Percentiles rank a stretch among this genome's conserved stretches.
phyloP scores from a whole-genome alignment of 2,113 vertebrate genomes.

The Neolamprologus ventralis region DNA sequence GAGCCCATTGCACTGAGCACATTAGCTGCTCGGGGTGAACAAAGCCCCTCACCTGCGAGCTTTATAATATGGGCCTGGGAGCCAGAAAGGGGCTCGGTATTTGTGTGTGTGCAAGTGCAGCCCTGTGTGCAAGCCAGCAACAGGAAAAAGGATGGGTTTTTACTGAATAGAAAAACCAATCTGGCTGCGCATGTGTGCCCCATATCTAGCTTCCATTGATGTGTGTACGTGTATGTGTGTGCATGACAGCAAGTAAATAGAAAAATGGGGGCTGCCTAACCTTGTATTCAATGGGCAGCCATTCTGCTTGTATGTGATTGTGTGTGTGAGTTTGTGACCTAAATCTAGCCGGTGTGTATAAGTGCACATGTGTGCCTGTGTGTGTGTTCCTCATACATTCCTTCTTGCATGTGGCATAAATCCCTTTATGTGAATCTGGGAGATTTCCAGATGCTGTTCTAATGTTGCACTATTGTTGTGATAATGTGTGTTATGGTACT shows the following conservation, averaged over 20 bases:
- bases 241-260: neutral
- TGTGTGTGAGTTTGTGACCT: conserved; percentile 27
- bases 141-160: neutral
- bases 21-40: conserved; percentile 62
- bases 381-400: neutral
- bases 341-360: conserved; percentile 29
- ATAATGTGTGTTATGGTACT: conserved; percentile 35
- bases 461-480: conserved; percentile 31
- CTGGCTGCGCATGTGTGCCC: neutral
- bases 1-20: conserved; percentile 58
- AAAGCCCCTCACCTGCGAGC: conserved; percentile 63
- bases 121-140: neutral
- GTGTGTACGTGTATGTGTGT: neutral
- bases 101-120: neutral
- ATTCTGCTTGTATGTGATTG: conserved; percentile 12
- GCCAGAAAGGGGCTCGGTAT: conserved; percentile 2
- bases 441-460: conserved; percentile 43
- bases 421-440: conserved; percentile 24
- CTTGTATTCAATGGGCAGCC: conserved; percentile 24
- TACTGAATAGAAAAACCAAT: neutral
- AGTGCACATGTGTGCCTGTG: neutral
- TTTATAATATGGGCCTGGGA: conserved; percentile 43
- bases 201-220: neutral
- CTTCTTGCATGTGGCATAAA: conserved; percentile 27
- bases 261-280: conserved; percentile 24